phyloP scores from a whole-genome alignment of 2,797 vertebrate genomes.

The Myotis daubentonii region DNA sequence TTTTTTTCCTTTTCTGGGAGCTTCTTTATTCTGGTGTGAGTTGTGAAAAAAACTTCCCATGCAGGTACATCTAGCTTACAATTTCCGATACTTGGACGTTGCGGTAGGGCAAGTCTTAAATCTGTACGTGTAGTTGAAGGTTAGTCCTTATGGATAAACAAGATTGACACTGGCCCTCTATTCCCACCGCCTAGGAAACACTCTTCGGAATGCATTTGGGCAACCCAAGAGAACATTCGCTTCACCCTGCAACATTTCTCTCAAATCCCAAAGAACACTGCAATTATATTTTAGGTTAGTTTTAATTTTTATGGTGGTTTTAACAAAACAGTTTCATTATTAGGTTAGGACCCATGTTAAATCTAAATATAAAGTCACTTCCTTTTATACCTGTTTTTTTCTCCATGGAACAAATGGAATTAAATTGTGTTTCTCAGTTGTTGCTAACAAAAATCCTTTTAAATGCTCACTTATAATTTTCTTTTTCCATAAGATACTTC shows the following conservation, averaged over 20 bases:
- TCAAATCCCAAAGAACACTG: conserved; percentile 29
- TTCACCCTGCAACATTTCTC: conserved; percentile 42
- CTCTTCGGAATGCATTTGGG: neutral
- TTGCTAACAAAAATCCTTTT: neutral
- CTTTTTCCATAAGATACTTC: conserved; percentile 13
- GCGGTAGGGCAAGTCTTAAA: neutral
- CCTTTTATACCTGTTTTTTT: conserved; percentile 56
- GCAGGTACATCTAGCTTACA: neutral
- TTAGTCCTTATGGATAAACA: neutral
- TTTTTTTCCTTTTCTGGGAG: neutral
- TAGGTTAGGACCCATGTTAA: conserved; percentile 50
- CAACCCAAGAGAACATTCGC: neutral
- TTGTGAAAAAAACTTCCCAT: neutral
- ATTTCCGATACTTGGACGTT: neutral
- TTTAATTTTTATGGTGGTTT: conserved; percentile 74
- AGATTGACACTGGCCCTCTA: neutral
- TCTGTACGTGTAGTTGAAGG: neutral
- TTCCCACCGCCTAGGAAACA: neutral
- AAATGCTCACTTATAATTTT: neutral
- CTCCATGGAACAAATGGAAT: neutral
- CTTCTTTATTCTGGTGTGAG: neutral
- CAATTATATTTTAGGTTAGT: conserved; percentile 48
- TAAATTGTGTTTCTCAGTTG: neutral
- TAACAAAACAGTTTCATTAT: conserved; percentile 59
- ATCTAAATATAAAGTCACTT: conserved; percentile 72